These are phyloP conservation scores for Aurelia sp. DNA, from an alignment of 30 jellyfish, hydroid and myxozoan genomes.

Conservation along the genomic window DNA sequence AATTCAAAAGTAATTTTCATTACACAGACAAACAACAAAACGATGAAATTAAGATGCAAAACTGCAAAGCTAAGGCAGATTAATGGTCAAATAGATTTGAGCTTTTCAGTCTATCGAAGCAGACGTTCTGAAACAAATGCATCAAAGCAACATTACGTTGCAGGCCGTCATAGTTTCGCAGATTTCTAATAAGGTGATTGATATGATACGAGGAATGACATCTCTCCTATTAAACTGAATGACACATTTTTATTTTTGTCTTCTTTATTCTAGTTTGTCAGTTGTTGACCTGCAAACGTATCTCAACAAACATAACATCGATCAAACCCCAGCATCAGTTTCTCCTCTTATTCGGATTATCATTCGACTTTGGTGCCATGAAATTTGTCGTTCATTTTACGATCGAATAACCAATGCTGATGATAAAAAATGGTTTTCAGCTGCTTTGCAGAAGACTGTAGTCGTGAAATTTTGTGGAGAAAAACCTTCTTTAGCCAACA, in stretches of 20 bases:
- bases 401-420: conserved; percentile 34
- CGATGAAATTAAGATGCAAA: no score
- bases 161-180: no score
- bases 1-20: no score
- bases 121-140: no score
- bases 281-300: neutral
- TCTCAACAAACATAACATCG: conserved; percentile 5
- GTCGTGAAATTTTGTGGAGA: conserved; percentile 33
- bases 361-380: conserved; percentile 82
- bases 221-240: neutral
- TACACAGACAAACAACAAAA: no score
- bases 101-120: no score
- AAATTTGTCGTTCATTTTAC: conserved; percentile 52
- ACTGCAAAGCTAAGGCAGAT: no score
- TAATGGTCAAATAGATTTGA: no score
- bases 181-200: no score
- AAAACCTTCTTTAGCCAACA: neutral
- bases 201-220: no score
- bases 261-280: neutral
- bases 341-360: conserved; percentile 64
- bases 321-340: conserved; percentile 42
- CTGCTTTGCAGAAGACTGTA: conserved; percentile 24
- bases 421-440: conserved; percentile 31
- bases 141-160: no score
- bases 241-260: neutral